These are phyloP conservation scores for Ornithorhynchus anatinus DNA, from an alignment of 2,113 vertebrate species.

Conservation along the genomic window DNA sequence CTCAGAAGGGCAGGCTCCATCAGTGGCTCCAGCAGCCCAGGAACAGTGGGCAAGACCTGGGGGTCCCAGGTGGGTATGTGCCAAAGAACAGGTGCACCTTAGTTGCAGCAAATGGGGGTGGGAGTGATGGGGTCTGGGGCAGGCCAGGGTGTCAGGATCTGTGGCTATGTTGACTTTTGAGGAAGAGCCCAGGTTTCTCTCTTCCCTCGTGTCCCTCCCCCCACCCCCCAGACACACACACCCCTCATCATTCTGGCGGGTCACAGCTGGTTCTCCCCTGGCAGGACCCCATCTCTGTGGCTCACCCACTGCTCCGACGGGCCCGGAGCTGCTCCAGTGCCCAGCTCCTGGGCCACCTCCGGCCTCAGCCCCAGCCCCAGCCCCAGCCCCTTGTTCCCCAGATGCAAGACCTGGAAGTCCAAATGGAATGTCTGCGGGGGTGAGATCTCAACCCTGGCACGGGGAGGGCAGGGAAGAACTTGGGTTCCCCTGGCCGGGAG, in stretches of 20 bases:
- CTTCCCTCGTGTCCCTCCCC: too few species aligned
- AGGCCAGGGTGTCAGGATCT: neutral
- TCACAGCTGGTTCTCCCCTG: neutral
- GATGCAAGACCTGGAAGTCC: slow-evolving; percentile 17
- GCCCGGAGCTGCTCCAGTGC: slow-evolving; percentile 12
- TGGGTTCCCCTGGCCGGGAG: neutral
- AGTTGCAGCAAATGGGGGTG: accelerated
- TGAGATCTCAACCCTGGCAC: slow-evolving; percentile 20
- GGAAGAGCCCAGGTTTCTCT: too few species aligned
- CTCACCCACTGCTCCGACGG: slow-evolving; percentile 15
- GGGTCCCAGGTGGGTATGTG: slow-evolving; percentile 38
- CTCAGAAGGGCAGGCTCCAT: neutral
- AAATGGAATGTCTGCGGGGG: slow-evolving; percentile 50
- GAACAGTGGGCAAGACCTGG: neutral
- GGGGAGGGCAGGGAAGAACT: neutral
- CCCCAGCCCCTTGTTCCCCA: neutral
- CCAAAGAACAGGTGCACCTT: neutral
- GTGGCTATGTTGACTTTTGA: neutral
- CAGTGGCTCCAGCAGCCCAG: slow-evolving; percentile 8
- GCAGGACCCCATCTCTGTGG: slow-evolving; percentile 25
- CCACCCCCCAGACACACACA: too few species aligned
- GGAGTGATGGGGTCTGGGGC: neutral
- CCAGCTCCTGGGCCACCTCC: neutral
- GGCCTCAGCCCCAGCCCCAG: neutral
- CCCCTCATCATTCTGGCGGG: neutral